A percentile compares a stretch with the other conserved stretches of the same genome.
phyloP scores from a whole-genome alignment of 2,113 vertebrate species.

The Mionectes macconnelli region DNA sequence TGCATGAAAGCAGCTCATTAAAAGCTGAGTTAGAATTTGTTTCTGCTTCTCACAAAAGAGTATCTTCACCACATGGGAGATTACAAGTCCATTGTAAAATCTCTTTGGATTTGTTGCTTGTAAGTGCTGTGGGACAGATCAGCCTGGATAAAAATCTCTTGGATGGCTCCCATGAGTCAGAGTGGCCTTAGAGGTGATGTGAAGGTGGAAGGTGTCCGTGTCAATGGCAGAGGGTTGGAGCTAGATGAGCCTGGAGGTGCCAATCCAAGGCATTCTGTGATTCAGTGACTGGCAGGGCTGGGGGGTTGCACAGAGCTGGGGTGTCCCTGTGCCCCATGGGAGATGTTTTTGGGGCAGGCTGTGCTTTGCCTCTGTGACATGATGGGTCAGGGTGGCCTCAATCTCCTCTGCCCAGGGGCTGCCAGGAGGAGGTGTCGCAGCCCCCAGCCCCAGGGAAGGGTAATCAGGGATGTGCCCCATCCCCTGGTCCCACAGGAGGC shows the following conservation, averaged over 20 bases:
- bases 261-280: background rate
- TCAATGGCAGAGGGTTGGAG: background rate
- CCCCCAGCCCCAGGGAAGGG: accelerated
- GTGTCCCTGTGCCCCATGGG: accelerated
- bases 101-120: background rate
- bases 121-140: background rate
- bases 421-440: background rate
- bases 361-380: background rate
- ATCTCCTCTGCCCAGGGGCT: background rate
- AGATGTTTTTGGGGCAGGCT: background rate
- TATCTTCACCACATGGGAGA: background rate
- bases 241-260: background rate
- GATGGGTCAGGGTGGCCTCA: background rate
- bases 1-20: background rate
- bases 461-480: background rate
- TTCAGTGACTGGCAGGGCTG: background rate
- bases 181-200: background rate
- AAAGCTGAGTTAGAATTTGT: background rate
- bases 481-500: background rate
- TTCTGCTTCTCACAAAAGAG: background rate
- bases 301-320: background rate
- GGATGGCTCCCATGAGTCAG: background rate
- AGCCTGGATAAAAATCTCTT: background rate
- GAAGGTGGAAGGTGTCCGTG: background rate
- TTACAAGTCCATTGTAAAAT: background rate